A percentile compares a stretch with the other conserved stretches of the same genome.
Conservation (phyloP, 92 coral and sea anemone genomes). For the Parazoanthus swiftii region DNA sequence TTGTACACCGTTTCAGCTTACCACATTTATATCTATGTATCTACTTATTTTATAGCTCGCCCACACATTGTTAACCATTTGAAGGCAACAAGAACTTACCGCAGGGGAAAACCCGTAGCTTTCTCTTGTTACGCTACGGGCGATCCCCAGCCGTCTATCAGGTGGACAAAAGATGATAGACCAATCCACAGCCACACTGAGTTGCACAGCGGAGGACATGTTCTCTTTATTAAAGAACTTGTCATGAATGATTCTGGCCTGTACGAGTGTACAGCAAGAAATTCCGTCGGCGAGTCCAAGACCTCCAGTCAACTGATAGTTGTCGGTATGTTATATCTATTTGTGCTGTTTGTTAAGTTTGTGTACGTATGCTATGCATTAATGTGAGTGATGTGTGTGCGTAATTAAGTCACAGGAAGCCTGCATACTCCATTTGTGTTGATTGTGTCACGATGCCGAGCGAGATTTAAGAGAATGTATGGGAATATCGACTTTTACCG, state of each 20-base stretch:
- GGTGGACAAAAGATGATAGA: background rate
- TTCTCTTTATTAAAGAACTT: background rate
- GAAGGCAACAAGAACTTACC: background rate
- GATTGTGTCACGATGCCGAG: too few species aligned
- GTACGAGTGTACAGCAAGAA: conserved; percentile 20
- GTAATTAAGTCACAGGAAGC: too few species aligned
- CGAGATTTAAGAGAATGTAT: too few species aligned
- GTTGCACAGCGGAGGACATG: conserved; percentile 4
- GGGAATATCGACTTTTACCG: too few species aligned
- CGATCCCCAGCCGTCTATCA: conserved; percentile 13
- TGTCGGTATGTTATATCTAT: background rate
- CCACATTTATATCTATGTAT: too few species aligned
- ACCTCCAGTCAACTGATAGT: background rate
- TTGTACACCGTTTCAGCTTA: too few species aligned
- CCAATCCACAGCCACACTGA: background rate
- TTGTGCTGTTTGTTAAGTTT: background rate
- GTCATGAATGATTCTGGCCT: conserved; percentile 15
- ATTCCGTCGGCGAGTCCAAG: background rate
- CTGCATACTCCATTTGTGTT: too few species aligned
- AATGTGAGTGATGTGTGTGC: too few species aligned
- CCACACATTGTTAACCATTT: conserved; percentile 1
- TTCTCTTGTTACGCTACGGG: conserved; percentile 14
- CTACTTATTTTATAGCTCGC: background rate
- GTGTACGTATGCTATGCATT: too few species aligned
- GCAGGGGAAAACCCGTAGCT: background rate